Conservation (phyloP, 2,888 invertebrate species). For the Petrolisthes cinctipes region DNA sequence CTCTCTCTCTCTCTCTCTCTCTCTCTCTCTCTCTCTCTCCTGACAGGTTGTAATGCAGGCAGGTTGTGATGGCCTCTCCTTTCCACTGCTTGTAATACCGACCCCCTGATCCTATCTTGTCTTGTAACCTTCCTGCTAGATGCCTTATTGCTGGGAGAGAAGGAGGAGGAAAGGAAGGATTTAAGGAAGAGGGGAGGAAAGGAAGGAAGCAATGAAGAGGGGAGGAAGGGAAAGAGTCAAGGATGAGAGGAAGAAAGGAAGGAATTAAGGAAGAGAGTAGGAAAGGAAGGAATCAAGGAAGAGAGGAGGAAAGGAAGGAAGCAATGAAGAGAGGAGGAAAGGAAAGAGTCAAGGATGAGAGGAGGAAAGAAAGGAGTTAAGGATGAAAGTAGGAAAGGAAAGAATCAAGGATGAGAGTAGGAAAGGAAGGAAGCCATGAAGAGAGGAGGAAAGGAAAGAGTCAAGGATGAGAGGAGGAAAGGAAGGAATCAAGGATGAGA, state of each 20-base stretch:
- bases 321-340: background rate
- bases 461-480: no score
- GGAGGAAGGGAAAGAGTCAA: background rate
- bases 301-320: background rate
- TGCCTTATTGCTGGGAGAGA: background rate
- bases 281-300: background rate
- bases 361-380: background rate
- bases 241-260: background rate
- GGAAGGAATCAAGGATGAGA: background rate
- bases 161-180: background rate
- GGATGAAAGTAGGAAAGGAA: background rate
- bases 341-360: background rate
- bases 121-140: background rate
- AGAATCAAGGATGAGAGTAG: background rate
- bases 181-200: background rate
- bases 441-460: background rate
- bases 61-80: no score
- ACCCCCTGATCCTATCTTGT: no score
- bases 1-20: constrained; percentile 22
- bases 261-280: background rate
- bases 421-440: background rate
- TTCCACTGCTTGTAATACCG: no score
- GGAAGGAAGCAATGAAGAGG: background rate
- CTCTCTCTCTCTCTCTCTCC: constrained; percentile 1
- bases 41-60: background rate